Base-by-base conservation (phyloP, 2,113 vertebrate genomes). In the Labrus mixtus region DNA sequence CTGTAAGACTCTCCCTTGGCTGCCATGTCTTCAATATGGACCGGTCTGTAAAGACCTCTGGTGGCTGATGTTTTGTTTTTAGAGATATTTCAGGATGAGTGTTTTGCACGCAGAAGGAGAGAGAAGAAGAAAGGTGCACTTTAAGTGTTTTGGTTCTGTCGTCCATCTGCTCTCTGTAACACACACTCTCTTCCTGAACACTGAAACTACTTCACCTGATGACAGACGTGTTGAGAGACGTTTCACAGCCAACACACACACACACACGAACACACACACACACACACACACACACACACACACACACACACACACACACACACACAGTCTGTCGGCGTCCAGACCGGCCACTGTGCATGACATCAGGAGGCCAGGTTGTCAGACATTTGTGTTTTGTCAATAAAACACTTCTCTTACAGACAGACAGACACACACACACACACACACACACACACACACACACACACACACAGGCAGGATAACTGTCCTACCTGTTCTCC, bases 141-240 rank as follows among this genome's bases (percentile, higher is more conserved):
- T 46, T 61, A 64, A 46, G 39, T 78, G 59, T 73, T 60, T 73
- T 8, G 22, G 37, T 22, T 12, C 25, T 20, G 22, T 60, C 19
- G 25, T 57, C 67, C 51, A 23, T 68, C 73, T 81, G 77, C 77
- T 73, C 50, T 80, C 33, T 86, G 84, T 69, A 79, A 78, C 58
- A 55, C 29, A 65, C 75, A 65, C 75, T 63, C 51, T 50, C 75
- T 69, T 55, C 54, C 67, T 45, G 15, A 72, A 50, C 66, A 56
- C 50, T 63, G 19, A 58, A 17, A 12, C 29, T 76, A 72, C 86
- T 63, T 82, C 79, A 83, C 67, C 81, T 70, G 74, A 68, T 58
- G 82, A 76, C 77, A 74, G 79, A 82, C 53, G 20, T 69, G 81
- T 9, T 86, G 89, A 91, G 76, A 79, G 87, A 90, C 60, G 7